Conservation (phyloP, 2,888 invertebrate species). For the Tanaodytes sp. region DNA sequence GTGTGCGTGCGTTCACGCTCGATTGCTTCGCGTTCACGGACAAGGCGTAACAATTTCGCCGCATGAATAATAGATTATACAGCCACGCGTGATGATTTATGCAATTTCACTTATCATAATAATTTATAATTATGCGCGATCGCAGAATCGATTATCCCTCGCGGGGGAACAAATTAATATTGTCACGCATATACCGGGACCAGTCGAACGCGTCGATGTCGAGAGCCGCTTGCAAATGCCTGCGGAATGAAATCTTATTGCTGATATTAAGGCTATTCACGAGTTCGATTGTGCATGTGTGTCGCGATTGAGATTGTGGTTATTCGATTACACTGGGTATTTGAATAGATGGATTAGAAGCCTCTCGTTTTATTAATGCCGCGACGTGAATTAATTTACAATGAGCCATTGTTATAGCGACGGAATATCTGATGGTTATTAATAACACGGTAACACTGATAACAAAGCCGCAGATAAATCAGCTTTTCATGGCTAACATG, state of each 20-base stretch:
- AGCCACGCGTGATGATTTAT: slow-evolving; percentile 37
- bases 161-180: slow-evolving; percentile 31
- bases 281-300: slow-evolving; percentile 15
- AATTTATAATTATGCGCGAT: slow-evolving; percentile 36
- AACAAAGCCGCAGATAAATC: too few relatives aligned
- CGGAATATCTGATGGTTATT: neutral
- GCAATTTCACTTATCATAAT: slow-evolving; percentile 45
- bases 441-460: neutral
- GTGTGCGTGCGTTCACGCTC: slow-evolving; percentile 5
- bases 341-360: slow-evolving; percentile 39
- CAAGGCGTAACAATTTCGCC: slow-evolving; percentile 35
- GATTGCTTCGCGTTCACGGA: slow-evolving; percentile 35
- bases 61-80: slow-evolving; percentile 41
- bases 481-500: too few relatives aligned
- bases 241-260: slow-evolving; percentile 14
- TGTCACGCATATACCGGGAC: slow-evolving; percentile 1
- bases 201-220: slow-evolving; percentile 16
- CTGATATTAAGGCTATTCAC: slow-evolving; percentile 14
- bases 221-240: neutral
- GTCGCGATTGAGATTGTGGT: slow-evolving; percentile 3
- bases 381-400: slow-evolving; percentile 22
- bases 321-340: slow-evolving; percentile 21
- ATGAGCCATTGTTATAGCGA: slow-evolving; percentile 19
- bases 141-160: slow-evolving; percentile 30
- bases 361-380: slow-evolving; percentile 12